Evolutionary conservation across 2,113 vertebrate species (phyloP).

Genomic region (Prietella phreatophila): DNA sequence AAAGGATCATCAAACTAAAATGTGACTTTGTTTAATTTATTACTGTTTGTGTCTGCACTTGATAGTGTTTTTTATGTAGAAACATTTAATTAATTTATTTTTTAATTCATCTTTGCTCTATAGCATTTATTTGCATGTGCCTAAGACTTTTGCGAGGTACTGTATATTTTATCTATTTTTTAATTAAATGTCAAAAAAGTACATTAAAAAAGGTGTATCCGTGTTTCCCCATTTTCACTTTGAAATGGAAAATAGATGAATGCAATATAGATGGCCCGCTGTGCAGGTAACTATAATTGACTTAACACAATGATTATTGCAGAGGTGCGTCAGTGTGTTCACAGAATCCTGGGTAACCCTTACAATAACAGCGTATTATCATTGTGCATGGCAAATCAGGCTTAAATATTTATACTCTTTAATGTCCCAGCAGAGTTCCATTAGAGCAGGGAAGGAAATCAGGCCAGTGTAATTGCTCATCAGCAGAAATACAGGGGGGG

Average conservation of each 20-base stretch:
- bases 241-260: background rate
- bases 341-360: background rate
- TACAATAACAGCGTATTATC: constrained; percentile 9
- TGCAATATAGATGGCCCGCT: background rate
- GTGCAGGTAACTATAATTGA: background rate
- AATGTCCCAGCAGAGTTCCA: constrained; percentile 32
- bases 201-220: background rate
- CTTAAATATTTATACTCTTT: constrained; percentile 52
- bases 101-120: too few relatives aligned
- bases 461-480: constrained; percentile 47
- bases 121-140: too few relatives aligned
- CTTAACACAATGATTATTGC: background rate
- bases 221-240: background rate
- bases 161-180: background rate
- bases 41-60: too few relatives aligned
- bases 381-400: constrained; percentile 18
- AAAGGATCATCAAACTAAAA: too few relatives aligned
- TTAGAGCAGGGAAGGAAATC: constrained; percentile 37
- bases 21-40: too few relatives aligned
- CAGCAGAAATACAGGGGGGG: constrained; percentile 28
- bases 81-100: too few relatives aligned
- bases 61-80: too few relatives aligned
- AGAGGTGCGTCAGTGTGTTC: background rate
- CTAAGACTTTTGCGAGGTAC: too few relatives aligned
- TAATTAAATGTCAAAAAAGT: background rate